These are phyloP conservation scores for Pectinophora gossypiella DNA, from an alignment of 1,140 invertebrate species.

Conservation along the genomic window DNA sequence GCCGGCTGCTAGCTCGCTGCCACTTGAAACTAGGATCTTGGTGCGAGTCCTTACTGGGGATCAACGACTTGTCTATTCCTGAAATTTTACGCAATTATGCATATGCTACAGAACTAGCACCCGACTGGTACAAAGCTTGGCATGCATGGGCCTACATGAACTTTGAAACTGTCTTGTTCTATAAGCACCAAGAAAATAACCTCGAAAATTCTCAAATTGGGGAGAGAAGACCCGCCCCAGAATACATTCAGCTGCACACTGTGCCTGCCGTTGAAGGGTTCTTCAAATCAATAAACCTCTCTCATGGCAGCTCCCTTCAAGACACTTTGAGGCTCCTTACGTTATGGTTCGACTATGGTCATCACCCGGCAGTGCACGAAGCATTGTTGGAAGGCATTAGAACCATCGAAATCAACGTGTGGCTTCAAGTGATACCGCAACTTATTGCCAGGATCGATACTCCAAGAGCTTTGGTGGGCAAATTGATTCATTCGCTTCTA, in stretches of 20 bases:
- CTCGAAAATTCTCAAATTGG: slow-evolving; percentile 28
- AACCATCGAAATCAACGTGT: slow-evolving; percentile 97
- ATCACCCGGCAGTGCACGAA: slow-evolving; percentile 94
- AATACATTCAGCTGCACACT: slow-evolving; percentile 87
- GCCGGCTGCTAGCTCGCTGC: slow-evolving; percentile 87
- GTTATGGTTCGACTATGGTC: slow-evolving; percentile 97
- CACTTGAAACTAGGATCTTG: slow-evolving; percentile 94
- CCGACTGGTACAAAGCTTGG: slow-evolving; percentile 97
- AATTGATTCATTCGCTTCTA: slow-evolving; percentile 94
- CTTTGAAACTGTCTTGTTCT: slow-evolving; percentile 96
- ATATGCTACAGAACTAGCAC: slow-evolving; percentile 92
- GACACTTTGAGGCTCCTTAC: slow-evolving; percentile 96
- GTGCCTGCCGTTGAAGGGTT: slow-evolving; percentile 97
- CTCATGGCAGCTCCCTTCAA: slow-evolving; percentile 96
- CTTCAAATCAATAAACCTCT: slow-evolving; percentile 95
- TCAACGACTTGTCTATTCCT: slow-evolving; percentile 87
- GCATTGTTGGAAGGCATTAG: slow-evolving; percentile 94
- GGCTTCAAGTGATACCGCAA: slow-evolving; percentile 99
- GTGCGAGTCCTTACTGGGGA: slow-evolving; percentile 89
- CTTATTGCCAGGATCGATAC: slow-evolving; percentile 98
- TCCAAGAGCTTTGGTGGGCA: slow-evolving; percentile 88
- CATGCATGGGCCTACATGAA: slow-evolving; percentile 99
- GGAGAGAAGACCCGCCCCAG: slow-evolving; percentile 43
- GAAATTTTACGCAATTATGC: slow-evolving; percentile 91
- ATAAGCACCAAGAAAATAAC: slow-evolving; percentile 81